phyloP scores from a whole-genome alignment of 2,888 invertebrate species.

The Pristionchus japonicus region DNA sequence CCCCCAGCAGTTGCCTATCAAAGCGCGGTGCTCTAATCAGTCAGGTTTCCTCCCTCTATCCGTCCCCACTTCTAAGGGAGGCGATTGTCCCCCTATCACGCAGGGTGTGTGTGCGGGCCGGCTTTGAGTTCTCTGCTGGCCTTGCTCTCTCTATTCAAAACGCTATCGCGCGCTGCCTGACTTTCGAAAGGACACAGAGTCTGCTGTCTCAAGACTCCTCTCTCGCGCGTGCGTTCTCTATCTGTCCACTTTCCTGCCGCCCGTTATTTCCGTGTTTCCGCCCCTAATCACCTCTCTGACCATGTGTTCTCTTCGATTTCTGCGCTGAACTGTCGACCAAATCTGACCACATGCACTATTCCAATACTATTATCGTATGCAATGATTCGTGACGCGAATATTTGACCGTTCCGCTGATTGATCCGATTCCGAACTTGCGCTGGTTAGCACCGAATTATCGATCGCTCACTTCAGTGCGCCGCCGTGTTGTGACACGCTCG shows the following conservation, averaged over 20 bases:
- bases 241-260: not conserved
- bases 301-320: not conserved
- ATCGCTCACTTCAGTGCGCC: not conserved
- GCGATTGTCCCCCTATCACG: conserved; percentile 30
- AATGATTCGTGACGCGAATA: not conserved
- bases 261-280: conserved; percentile 1
- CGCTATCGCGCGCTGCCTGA: not conserved
- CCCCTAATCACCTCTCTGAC: not conserved
- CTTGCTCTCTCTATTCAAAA: not conserved
- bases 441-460: not conserved
- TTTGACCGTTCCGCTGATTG: not conserved
- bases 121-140: not conserved
- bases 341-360: not conserved
- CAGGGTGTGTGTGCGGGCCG: conserved; percentile 1
- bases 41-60: conserved; percentile 1
- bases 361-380: not conserved
- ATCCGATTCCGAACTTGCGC: not conserved
- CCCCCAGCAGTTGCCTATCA: not conserved
- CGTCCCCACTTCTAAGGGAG: not conserved
- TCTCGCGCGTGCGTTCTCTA: not conserved
- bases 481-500: not conserved
- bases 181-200: not conserved
- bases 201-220: not conserved
- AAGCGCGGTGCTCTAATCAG: not conserved
- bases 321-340: not conserved